These are phyloP conservation scores for Dasyprocta punctata DNA, from an alignment of 2,113 vertebrate species.

Conservation along the genomic window DNA sequence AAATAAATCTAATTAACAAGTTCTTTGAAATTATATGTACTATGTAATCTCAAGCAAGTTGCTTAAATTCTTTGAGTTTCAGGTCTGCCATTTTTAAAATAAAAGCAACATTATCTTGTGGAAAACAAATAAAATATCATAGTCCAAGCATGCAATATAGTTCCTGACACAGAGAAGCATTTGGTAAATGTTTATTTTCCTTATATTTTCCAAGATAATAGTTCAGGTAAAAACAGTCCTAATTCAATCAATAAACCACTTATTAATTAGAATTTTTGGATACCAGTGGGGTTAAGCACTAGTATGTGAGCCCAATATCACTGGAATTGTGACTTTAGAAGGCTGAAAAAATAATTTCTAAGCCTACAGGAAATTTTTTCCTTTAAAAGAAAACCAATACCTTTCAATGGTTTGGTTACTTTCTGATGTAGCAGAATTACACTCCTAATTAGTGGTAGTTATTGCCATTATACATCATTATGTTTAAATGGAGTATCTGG, in stretches of 20 bases:
- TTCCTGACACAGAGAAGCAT: neutral
- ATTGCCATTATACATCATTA: constrained; percentile 65
- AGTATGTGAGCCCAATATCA: neutral
- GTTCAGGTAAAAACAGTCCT: neutral
- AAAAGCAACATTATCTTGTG: neutral
- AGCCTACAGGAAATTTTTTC: neutral
- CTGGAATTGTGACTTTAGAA: neutral
- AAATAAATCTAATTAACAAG: neutral
- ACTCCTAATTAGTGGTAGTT: constrained; percentile 69
- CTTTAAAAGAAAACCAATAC: constrained; percentile 7
- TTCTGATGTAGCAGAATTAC: constrained; percentile 53
- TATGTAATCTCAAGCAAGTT: neutral
- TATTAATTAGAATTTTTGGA: neutral
- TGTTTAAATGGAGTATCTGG: constrained; percentile 75
- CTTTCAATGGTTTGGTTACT: constrained; percentile 30
- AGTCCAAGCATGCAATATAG: neutral
- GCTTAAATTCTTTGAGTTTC: neutral
- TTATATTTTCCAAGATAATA: constrained; percentile 19
- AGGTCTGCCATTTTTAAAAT: neutral
- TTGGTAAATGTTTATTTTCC: neutral
- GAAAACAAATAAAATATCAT: neutral
- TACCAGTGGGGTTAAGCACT: neutral
- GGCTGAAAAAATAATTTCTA: constrained; percentile 19
- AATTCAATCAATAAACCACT: neutral
- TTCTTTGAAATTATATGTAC: neutral